phyloP scores from a whole-genome alignment of 2,113 vertebrate genomes.

The Diphyllodes magnificus region DNA sequence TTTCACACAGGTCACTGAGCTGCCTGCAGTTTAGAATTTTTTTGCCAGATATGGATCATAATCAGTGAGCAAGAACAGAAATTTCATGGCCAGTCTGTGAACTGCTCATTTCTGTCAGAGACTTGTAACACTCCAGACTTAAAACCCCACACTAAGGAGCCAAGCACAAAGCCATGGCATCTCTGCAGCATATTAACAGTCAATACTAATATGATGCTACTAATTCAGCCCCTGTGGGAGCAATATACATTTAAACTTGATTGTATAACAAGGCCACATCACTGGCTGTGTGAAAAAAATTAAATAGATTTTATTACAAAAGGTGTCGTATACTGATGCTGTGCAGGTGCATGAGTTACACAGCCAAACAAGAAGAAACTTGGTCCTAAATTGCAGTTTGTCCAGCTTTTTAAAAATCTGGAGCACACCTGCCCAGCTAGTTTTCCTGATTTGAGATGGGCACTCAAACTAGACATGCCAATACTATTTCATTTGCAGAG shows the following conservation, averaged over 20 bases:
- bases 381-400: background rate
- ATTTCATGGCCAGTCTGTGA: background rate
- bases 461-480: background rate
- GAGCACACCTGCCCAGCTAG: background rate
- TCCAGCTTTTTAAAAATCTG: background rate
- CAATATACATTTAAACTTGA: background rate
- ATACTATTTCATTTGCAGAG: background rate
- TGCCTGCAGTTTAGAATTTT: background rate
- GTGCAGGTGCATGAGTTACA: background rate
- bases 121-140: background rate
- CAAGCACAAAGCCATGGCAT: background rate
- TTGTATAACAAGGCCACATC: background rate
- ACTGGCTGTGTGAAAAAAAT: background rate
- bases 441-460: background rate
- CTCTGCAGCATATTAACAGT: background rate
- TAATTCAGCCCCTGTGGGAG: background rate
- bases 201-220: background rate
- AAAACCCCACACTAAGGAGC: background rate
- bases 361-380: background rate
- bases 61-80: background rate
- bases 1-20: background rate
- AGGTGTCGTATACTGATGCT: background rate
- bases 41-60: background rate
- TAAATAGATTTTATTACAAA: background rate
- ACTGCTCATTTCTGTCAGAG: background rate